These are phyloP conservation scores for Brachyhypopomus gauderio DNA, from an alignment of 2,113 vertebrate species.

Conservation along the genomic window DNA sequence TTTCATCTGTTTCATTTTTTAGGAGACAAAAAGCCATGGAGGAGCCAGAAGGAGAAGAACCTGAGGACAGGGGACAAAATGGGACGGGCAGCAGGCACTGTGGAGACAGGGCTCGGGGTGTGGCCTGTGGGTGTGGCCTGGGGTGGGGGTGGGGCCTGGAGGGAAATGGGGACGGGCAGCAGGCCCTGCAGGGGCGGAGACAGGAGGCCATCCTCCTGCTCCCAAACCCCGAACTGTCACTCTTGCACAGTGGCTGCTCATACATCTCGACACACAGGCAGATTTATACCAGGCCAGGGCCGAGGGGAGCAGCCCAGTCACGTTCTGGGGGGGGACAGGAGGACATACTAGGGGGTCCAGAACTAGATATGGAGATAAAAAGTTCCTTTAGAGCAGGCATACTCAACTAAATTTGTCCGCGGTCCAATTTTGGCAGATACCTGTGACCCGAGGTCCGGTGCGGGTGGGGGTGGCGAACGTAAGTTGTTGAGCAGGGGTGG, in stretches of 20 bases:
- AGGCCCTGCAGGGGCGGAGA: too few species aligned
- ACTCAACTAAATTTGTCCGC: too few species aligned
- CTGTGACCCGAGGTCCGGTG: too few species aligned
- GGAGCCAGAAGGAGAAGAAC: neutral
- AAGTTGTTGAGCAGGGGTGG: too few species aligned
- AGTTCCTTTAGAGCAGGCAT: conserved; percentile 19
- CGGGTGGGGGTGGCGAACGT: too few species aligned
- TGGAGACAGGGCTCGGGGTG: too few species aligned
- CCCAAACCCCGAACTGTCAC: neutral
- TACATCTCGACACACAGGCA: conserved; percentile 39
- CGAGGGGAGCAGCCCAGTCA: conserved; percentile 30
- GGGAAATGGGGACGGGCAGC: too few species aligned
- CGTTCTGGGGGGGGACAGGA: conserved; percentile 22
- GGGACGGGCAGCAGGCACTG: neutral
- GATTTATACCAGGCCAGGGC: conserved; percentile 43
- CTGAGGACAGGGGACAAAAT: neutral
- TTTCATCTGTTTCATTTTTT: conserved; percentile 33
- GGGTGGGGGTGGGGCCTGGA: neutral
- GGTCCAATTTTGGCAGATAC: too few species aligned
- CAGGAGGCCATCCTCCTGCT: conserved; percentile 7
- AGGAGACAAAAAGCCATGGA: conserved; percentile 28
- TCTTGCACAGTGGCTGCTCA: conserved; percentile 11
- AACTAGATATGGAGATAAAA: conserved; percentile 13
- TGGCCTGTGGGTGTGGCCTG: too few species aligned
- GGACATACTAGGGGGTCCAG: neutral